These are phyloP conservation scores for Ariolimax columbianus DNA, from an alignment of 2,888 invertebrate species.

Conservation along the genomic window DNA sequence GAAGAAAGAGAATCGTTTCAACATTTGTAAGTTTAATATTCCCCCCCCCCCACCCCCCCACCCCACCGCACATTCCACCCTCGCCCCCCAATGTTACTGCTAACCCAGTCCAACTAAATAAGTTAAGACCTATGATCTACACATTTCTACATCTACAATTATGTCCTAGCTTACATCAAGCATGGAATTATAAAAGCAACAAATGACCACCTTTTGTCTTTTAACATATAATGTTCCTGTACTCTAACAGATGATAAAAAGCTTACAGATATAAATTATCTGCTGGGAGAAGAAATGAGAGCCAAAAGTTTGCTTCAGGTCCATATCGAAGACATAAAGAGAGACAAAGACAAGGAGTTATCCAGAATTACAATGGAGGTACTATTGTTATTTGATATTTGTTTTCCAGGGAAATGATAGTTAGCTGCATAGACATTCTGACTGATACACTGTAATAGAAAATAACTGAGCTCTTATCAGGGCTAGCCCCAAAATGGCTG, in stretches of 20 bases:
- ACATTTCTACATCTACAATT: no score
- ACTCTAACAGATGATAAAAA: conserved; percentile 24
- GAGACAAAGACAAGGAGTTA: conserved; percentile 26
- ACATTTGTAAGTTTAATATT: no score
- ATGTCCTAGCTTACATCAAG: no score
- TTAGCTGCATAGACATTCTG: background rate
- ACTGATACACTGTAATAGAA: no score
- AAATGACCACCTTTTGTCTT: background rate
- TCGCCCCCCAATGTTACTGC: no score
- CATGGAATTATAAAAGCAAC: background rate
- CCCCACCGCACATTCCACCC: no score
- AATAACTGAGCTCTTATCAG: no score
- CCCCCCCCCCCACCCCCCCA: no score
- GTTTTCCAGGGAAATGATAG: background rate
- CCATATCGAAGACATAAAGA: conserved; percentile 21
- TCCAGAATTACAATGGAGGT: conserved; percentile 37
- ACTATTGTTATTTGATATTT: background rate
- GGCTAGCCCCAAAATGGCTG: no score
- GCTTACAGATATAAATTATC: conserved; percentile 3
- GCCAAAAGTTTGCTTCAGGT: background rate
- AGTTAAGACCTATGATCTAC: no score
- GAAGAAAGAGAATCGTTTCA: no score
- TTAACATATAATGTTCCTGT: background rate
- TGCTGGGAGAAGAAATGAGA: conserved; percentile 21
- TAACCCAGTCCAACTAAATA: no score